Conservation (phyloP, 2,113 vertebrate species). For the Misgurnus anguillicaudatus region DNA sequence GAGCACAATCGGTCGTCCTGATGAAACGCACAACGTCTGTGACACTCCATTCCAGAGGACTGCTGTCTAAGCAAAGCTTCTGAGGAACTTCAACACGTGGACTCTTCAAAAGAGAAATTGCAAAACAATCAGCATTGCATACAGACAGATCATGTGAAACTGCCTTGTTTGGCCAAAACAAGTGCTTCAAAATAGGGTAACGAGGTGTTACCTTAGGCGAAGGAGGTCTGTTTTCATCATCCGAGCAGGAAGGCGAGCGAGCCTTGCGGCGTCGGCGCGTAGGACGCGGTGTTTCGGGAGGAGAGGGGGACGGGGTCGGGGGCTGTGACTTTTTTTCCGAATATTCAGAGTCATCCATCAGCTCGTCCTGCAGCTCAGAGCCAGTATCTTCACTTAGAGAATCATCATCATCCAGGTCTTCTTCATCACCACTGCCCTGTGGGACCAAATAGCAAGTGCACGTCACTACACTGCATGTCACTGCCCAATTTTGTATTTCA, state of each 20-base stretch:
- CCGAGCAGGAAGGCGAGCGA: conserved; percentile 86
- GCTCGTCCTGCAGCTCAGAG: conserved; percentile 88
- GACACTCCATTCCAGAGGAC: conserved; percentile 94
- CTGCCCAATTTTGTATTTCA: no score
- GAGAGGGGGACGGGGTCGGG: conserved; percentile 86
- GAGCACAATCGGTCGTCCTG: conserved; percentile 94
- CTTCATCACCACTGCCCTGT: conserved; percentile 91
- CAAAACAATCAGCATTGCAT: not conserved
- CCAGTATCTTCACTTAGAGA: conserved; percentile 89
- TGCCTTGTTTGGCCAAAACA: no score
- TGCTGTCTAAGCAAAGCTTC: conserved; percentile 91
- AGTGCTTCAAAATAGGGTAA: not conserved
- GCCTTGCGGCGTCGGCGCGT: conserved; percentile 78
- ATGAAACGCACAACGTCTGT: conserved; percentile 95
- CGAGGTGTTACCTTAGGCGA: conserved; percentile 83
- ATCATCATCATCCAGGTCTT: conserved; percentile 93
- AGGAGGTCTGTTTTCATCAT: conserved; percentile 91
- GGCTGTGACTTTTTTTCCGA: conserved; percentile 89
- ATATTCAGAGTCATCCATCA: conserved; percentile 91
- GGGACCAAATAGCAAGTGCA: not conserved
- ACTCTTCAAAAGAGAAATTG: conserved; percentile 58
- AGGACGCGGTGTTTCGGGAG: conserved; percentile 79
- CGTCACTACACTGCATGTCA: not conserved
- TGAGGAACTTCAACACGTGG: conserved; percentile 83
- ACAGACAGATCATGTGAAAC: no score